These are phyloP conservation scores for Nannobrachium achirus DNA, from an alignment of 2,113 vertebrate genomes.

Conservation along the genomic window DNA sequence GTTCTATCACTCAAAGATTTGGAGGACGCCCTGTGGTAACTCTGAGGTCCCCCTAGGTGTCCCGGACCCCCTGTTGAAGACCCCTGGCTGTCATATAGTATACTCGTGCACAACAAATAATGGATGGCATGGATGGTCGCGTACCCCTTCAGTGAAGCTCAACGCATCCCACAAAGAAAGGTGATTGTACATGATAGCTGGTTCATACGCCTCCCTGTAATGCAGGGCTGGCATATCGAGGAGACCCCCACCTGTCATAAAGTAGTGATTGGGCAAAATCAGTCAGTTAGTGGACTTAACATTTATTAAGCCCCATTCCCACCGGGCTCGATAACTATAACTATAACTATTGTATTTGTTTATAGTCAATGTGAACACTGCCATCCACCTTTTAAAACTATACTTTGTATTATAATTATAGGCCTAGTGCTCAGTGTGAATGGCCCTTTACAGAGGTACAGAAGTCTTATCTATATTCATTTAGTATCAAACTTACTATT, in stretches of 20 bases:
- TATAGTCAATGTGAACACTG: no score
- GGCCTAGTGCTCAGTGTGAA: no score
- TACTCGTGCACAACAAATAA: not conserved
- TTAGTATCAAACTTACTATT: slow-evolving; percentile 74
- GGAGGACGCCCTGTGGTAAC: no score
- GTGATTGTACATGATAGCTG: slow-evolving; percentile 80
- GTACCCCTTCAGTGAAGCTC: slow-evolving; percentile 81
- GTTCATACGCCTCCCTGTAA: slow-evolving; percentile 72
- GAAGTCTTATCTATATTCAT: not conserved
- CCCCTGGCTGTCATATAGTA: no score
- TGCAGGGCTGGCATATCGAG: slow-evolving; percentile 69
- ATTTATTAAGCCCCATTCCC: not conserved
- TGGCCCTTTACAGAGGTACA: not conserved
- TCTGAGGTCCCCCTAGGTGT: no score
- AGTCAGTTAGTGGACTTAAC: not conserved
- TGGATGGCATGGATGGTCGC: slow-evolving; percentile 26
- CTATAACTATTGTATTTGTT: no score
- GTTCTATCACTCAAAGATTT: no score
- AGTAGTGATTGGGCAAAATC: not conserved
- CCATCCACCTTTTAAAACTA: no score
- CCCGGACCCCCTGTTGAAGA: no score
- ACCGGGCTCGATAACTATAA: no score
- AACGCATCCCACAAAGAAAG: slow-evolving; percentile 91
- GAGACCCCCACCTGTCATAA: slow-evolving; percentile 54
- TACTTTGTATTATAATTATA: no score